Evolutionary conservation across 1,140 invertebrate genomes (phyloP), one percentile per base, ranked within the genome.

Genomic region (Nomia melanderi): DNA sequence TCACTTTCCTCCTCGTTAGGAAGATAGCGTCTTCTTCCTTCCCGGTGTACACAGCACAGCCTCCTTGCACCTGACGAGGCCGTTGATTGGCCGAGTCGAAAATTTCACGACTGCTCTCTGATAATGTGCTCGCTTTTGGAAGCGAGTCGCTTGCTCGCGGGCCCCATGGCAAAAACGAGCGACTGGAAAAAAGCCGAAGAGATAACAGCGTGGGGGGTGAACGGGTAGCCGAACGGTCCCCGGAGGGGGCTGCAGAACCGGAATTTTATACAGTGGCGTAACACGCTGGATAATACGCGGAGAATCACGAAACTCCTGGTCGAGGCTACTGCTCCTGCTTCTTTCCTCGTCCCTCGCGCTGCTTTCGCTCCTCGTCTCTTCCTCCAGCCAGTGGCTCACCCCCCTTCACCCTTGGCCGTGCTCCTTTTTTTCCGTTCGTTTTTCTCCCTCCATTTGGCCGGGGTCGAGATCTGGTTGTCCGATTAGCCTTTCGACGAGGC

Each of bases 181-280:
- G 73, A 36, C 29, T 63, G 66, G 76, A 81, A 79, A 75, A 86
- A 86, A 78, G 59, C 59, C 69, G 56, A 63, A 83, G 77, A 86
- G 82, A 87, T 86, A 87, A 87, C 66, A 81, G 81, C 50, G 67
- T 65, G 75, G 73, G 50, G 75, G 70, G 62, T 82, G 74, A 85
- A 74, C 62, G 73, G 72, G 69, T 75, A 75, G 44, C 59, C 78
- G 83, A 77, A 77, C 76, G 62, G 78, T 59, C 64, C 33, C 74
- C 78, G 80, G 70, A 83, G 82, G 71, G 84, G 84, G 81, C 88
- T 85, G 86, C 65, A 88, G 82, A 91, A 91, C 90, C 90, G 90
- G 90, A 91, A 91, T 91, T 90, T 90, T 88, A 90, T 90, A 84
- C 88, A 91, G 86, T 91, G 89, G 90, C 88, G 89, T 91, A 90